Conservation (phyloP, 2,888 invertebrate species). For the Drosophila engyochracea region DNA sequence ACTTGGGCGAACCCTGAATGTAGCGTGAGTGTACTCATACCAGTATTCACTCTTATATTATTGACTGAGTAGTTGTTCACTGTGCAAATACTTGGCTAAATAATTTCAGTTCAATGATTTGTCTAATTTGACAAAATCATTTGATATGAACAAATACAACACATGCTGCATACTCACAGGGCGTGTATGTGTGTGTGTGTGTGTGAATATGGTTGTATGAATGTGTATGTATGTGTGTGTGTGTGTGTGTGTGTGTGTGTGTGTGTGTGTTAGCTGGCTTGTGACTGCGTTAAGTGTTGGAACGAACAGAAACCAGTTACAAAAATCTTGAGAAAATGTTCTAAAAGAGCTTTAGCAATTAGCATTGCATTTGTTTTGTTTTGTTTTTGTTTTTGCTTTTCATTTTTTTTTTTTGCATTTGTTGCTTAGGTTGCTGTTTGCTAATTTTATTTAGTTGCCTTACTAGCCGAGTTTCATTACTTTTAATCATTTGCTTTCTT, state of each 20-base stretch:
- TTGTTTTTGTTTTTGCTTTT: slow-evolving; percentile 25
- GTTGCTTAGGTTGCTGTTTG: slow-evolving; percentile 35
- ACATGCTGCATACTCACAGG: slow-evolving; percentile 32
- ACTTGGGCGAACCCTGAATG: slow-evolving; percentile 34
- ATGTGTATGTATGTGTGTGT: not conserved
- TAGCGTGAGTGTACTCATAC: slow-evolving; percentile 1
- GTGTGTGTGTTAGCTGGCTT: slow-evolving; percentile 11
- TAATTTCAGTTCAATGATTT: slow-evolving; percentile 45
- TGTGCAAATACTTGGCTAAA: slow-evolving; percentile 29
- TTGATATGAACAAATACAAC: slow-evolving; percentile 46
- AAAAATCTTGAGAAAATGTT: slow-evolving; percentile 58
- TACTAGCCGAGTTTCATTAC: slow-evolving; percentile 56
- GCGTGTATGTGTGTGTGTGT: not conserved
- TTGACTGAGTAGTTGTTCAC: slow-evolving; percentile 31
- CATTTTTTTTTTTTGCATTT: slow-evolving; percentile 42
- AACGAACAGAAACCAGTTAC: slow-evolving; percentile 44
- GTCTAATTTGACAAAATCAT: slow-evolving; percentile 38
- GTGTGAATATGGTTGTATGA: not conserved
- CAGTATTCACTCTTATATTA: slow-evolving; percentile 13
- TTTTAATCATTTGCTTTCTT: slow-evolving; percentile 27
- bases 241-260: not conserved
- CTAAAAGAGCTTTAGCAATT: slow-evolving; percentile 56
- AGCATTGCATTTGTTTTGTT: slow-evolving; percentile 18
- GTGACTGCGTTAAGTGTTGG: slow-evolving; percentile 19
- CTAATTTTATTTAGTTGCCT: slow-evolving; percentile 50